Evolutionary conservation across 2,888 invertebrate genomes (phyloP), one percentile per base, ranked within the genome.

Genomic region (Andrena minutula): DNA sequence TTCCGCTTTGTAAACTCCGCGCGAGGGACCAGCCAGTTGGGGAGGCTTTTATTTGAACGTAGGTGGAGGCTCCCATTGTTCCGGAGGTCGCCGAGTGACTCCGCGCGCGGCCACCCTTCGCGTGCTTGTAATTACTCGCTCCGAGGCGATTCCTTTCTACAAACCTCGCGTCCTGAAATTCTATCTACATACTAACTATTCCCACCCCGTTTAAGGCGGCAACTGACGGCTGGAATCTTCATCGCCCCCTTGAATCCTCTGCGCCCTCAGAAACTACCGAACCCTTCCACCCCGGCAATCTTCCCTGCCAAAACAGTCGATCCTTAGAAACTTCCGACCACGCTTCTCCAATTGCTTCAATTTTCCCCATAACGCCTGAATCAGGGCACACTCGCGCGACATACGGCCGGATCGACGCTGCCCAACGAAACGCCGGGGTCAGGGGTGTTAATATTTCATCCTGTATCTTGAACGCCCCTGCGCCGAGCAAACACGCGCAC

Each of bases 361-460:
- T 68, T 71, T 30, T 10, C 8, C 32, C 10, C 20, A 12, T 64
- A 53, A 77, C 66, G 49, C 47, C 69, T 82, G 75, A 81, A 86
- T 75, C 86, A 70, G 65, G 68, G 56, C 78, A 16, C 41, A 56
- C 41, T 70, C 71, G 65, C 12, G 63, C 10, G 66, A 28, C 68
- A 66, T 61, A 61, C 51, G 66, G 74, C 53, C 32, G 26, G 26
- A 23, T 56, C 56, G 56, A 1, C 1, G 41, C 41, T 41, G 41
- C 12, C 12, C 58, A 58, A 68, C 66, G 63, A 71, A 75, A 64
- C 79, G 77, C 83, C 71, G 77, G 71, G 76, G 80, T 70, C 80
- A 41, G 65, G 65, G 53, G 84, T 84, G 85, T 89, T 88, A 85
- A 89, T 89, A 89, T 87, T 89, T 87, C 86, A 88, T 84, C 75